Percentiles rank a stretch among this genome's conserved stretches.
These are phyloP conservation scores for Sebastolobus altivelis DNA, from an alignment of 2,797 vertebrate genomes.

Conservation along the genomic window DNA sequence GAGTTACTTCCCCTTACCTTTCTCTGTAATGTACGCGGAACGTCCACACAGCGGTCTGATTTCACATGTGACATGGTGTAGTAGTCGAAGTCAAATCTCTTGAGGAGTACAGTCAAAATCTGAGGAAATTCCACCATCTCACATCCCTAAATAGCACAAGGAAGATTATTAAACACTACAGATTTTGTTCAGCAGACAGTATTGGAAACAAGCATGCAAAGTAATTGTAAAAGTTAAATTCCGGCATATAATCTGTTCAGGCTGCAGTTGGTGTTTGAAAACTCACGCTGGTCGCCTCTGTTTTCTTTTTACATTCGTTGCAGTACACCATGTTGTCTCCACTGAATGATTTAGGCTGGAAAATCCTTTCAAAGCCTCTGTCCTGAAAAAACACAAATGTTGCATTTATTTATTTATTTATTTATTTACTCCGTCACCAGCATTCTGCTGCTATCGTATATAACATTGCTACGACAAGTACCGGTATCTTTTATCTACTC, in stretches of 20 bases:
- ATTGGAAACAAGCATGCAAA: not conserved
- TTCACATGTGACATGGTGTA: slow-evolving; percentile 57
- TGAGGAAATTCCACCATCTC: slow-evolving; percentile 53
- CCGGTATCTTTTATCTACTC: too few relatives aligned
- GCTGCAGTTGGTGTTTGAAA: not conserved
- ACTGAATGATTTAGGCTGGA: slow-evolving; percentile 15
- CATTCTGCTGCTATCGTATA: too few relatives aligned
- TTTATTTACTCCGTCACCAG: fast-evolving
- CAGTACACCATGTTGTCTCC: slow-evolving; percentile 71
- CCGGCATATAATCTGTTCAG: not conserved
- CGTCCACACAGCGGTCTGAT: slow-evolving; percentile 46
- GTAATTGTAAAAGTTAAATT: too few relatives aligned
- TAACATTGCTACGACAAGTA: too few relatives aligned
- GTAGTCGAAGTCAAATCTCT: slow-evolving; percentile 75
- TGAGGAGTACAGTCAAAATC: slow-evolving; percentile 71
- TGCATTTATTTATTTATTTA: fast-evolving
- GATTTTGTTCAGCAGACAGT: not conserved
- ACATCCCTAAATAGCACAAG: slow-evolving; percentile 50
- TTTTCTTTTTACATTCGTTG: slow-evolving; percentile 52
- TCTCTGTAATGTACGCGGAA: slow-evolving; percentile 48
- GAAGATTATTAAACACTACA: not conserved
- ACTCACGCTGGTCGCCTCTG: slow-evolving; percentile 64
- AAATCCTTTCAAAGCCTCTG: slow-evolving; percentile 31
- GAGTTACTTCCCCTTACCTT: slow-evolving; percentile 9
- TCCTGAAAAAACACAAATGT: slow-evolving; percentile 28